Base-by-base conservation (phyloP, 2,888 invertebrate species). In the Pegoplata infirma region DNA sequence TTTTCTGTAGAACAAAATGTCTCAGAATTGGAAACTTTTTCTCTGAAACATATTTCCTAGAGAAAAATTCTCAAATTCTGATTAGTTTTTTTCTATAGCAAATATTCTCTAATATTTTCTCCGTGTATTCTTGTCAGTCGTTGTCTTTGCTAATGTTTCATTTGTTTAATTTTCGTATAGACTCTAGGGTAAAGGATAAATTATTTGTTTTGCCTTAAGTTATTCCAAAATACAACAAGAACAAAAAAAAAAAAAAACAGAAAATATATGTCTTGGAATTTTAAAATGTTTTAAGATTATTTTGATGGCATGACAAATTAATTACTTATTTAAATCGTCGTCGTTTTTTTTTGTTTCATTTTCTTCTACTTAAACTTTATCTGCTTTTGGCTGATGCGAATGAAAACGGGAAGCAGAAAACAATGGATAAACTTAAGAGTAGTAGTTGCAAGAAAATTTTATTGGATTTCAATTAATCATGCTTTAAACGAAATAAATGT, bases 391-490 rank as follows among this genome's bases (percentile, higher is more conserved):
- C 4, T 47, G 10, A 47, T 16, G 14, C 17, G 17, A 40, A 32
- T 32, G 32, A 10, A n/a, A n/a, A n/a, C n/a, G n/a, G n/a, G n/a
- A n/a, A 58, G 46, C 25, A 49, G 51, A 44, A 49, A 51, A n/a
- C 12, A 21, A 14, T 64, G 44, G 40, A 40, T 23, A 12, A 55
- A 28, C n/a, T 12, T 47, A 56, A 55, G 16, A 51, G 49, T 7
- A 56, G n/a, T n/a, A n/a, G n/a, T n/a, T n/a, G n/a, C 32, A 46
- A 36, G 59, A 10, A 8, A 51, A n/a, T n/a, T 56, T 59, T 53
- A 78, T 74, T 74, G 66, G 40, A 61, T 78, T 66, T 74, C 66
- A 78, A 74, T 78, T 78, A 74, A 71, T 74, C 74, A 74, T 61
- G 68, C 19, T 55, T 49, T 61, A 59, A 69, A 44, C 59, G 58